These are phyloP conservation scores for Vireo altiloquus DNA, from an alignment of 2,113 vertebrate genomes.

Conservation along the genomic window DNA sequence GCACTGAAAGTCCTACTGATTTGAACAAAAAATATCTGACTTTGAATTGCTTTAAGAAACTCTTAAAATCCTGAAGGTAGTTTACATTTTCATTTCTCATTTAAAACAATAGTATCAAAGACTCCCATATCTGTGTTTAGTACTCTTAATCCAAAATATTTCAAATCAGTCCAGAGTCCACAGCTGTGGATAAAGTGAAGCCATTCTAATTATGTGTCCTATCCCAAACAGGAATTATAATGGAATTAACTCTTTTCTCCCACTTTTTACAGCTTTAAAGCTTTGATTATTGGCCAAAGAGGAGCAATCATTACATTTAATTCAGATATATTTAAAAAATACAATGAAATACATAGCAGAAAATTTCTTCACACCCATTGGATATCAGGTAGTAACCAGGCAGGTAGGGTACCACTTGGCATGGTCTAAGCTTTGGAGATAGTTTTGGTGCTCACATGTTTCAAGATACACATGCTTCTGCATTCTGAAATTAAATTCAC, in stretches of 20 bases:
- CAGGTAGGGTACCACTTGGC: neutral
- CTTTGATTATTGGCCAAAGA: neutral
- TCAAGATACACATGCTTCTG: neutral
- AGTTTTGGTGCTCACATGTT: neutral
- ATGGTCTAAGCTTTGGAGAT: neutral
- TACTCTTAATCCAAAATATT: neutral
- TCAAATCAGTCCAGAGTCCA: neutral
- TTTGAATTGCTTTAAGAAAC: neutral
- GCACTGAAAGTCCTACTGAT: neutral
- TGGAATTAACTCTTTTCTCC: neutral
- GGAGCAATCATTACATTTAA: neutral
- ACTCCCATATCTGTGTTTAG: neutral
- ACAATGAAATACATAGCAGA: neutral
- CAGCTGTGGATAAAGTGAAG: neutral
- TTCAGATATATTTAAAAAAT: neutral
- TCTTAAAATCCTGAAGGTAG: neutral
- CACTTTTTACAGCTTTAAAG: neutral
- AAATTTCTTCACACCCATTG: neutral
- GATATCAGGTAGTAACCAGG: neutral
- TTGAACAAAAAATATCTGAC: neutral
- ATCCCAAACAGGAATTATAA: neutral
- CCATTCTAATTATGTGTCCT: fast-evolving
- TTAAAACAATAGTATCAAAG: neutral
- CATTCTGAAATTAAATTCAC: neutral
- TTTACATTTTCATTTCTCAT: neutral